Percentiles rank a stretch among this genome's conserved stretches.
Conservation (phyloP, 1,140 invertebrate species). For the Rhopalosiphum padi region DNA sequence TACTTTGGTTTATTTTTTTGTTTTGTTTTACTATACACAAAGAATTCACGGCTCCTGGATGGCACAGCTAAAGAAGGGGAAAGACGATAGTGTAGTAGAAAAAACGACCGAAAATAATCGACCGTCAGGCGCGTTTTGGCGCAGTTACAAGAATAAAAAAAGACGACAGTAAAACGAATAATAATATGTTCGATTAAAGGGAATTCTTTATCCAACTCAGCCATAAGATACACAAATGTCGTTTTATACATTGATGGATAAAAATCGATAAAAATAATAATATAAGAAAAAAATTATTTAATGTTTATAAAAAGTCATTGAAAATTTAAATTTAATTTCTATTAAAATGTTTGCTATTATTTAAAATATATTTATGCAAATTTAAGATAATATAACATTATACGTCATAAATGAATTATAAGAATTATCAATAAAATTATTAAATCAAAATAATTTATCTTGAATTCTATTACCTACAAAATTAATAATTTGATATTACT, state of each 20-base stretch:
- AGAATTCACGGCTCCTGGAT: conserved; percentile 11
- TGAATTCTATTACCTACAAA: background rate
- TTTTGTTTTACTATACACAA: conserved; percentile 19
- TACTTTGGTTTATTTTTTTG: conserved; percentile 11
- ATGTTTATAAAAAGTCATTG: background rate
- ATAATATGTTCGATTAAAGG: conserved; percentile 39
- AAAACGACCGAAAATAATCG: conserved; percentile 35
- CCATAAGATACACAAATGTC: background rate
- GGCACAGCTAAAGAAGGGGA: background rate
- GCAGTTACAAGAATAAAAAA: conserved; percentile 19
- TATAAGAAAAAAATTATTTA: background rate
- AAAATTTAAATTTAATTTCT: background rate
- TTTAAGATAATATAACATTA: background rate
- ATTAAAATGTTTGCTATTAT: background rate
- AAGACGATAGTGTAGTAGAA: background rate
- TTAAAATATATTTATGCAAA: background rate
- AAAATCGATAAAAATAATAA: background rate
- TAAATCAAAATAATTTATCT: background rate
- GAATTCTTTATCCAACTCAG: too few relatives aligned
- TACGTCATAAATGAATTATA: background rate
- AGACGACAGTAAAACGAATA: conserved; percentile 33
- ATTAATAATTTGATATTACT: background rate
- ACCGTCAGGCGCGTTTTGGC: conserved; percentile 32
- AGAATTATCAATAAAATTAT: background rate
- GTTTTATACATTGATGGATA: background rate